A percentile compares a stretch with the other conserved stretches of the same genome.
Conservation (phyloP, 2,797 vertebrate genomes). For the Chaenodraco wilsoni region DNA sequence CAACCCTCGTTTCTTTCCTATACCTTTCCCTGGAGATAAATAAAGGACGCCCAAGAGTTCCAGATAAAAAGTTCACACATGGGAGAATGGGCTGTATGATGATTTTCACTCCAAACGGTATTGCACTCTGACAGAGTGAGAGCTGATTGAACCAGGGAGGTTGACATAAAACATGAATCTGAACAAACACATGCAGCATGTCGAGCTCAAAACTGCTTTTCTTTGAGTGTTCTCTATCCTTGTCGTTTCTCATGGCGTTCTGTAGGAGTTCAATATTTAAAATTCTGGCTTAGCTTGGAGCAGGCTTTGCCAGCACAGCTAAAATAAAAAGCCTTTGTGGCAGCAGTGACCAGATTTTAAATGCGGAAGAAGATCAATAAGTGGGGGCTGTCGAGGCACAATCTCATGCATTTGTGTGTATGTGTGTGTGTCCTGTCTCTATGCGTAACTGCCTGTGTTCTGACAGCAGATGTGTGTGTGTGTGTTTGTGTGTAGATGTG, state of each 20-base stretch:
- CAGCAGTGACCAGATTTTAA: constrained; percentile 95
- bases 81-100: constrained; percentile 41
- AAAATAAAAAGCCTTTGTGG: constrained; percentile 91
- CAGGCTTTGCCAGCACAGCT: constrained; percentile 88
- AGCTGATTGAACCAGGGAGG: constrained; percentile 44
- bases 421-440: constrained; percentile 54
- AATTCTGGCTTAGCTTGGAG: constrained; percentile 82
- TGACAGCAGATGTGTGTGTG: constrained; percentile 69
- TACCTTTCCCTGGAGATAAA: constrained; percentile 30
- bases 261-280: constrained; percentile 91
- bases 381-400: constrained; percentile 80
- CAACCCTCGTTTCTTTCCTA: constrained; percentile 14
- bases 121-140: constrained; percentile 21
- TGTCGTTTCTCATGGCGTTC: constrained; percentile 84
- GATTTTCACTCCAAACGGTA: constrained; percentile 39
- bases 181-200: constrained; percentile 53
- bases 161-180: constrained; percentile 61
- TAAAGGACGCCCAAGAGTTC: constrained; percentile 14
- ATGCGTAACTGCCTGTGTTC: constrained; percentile 68
- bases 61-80: constrained; percentile 38
- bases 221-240: constrained; percentile 61
- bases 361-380: constrained; percentile 95
- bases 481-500: constrained; percentile 54
- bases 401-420: constrained; percentile 79
- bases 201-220: constrained; percentile 54